These are phyloP conservation scores for Diadegma fenestrale DNA, from an alignment of 2,888 invertebrate species.

Conservation along the genomic window DNA sequence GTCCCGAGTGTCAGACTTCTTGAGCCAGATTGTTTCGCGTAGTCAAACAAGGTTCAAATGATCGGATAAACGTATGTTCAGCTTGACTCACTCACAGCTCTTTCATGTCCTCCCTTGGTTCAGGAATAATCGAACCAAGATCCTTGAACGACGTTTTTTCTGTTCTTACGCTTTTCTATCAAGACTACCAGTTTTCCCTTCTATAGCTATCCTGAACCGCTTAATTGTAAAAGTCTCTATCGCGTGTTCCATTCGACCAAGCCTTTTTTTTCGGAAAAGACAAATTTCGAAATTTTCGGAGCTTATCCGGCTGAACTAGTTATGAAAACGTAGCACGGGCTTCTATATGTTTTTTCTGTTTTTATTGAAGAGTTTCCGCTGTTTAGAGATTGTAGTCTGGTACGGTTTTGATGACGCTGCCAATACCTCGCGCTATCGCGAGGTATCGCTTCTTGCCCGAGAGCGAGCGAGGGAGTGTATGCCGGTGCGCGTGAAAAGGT, in stretches of 20 bases:
- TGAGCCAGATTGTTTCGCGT: no score
- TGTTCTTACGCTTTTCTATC: background rate
- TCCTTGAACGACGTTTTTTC: background rate
- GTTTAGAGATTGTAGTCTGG: no score
- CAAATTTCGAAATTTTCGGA: background rate
- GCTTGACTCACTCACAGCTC: no score
- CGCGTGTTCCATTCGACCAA: background rate
- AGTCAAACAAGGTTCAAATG: no score
- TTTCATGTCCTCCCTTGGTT: no score
- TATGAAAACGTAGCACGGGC: background rate
- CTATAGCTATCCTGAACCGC: background rate
- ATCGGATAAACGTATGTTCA: no score
- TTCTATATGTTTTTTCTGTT: background rate
- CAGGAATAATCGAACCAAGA: background rate
- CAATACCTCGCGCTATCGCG: no score
- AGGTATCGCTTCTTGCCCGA: no score
- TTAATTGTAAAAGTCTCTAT: background rate
- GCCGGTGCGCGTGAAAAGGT: no score
- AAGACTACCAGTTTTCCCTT: background rate
- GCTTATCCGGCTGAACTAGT: background rate
- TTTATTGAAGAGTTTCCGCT: conserved; percentile 3
- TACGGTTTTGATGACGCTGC: no score
- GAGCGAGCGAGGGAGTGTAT: no score
- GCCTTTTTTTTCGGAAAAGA: background rate
- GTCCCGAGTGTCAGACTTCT: no score